Percentiles rank a stretch among this genome's conserved stretches.
These are phyloP conservation scores for Euplexia lucipara DNA, from an alignment of 2,888 invertebrate species.

Conservation along the genomic window DNA sequence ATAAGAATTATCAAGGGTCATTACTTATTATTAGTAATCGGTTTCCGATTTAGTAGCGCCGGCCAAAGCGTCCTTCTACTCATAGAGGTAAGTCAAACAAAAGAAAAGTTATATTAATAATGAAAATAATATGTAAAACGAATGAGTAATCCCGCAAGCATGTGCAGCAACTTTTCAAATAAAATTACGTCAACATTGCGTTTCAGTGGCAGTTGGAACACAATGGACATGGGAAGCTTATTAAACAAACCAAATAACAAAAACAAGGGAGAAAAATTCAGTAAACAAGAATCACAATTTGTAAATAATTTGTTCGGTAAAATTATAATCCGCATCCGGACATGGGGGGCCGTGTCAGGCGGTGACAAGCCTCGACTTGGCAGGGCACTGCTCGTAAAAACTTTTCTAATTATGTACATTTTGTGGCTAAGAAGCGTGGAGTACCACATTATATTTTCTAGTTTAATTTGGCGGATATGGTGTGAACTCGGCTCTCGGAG, in stretches of 20 bases:
- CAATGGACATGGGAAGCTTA: conserved; percentile 49
- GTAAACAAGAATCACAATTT: conserved; percentile 78
- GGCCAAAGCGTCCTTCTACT: no score
- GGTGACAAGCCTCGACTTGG: conserved; percentile 86
- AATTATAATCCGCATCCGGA: conserved; percentile 86
- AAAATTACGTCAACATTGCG: conserved; percentile 20
- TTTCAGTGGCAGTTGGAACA: conserved; percentile 28
- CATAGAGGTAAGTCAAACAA: no score
- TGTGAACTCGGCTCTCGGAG: conserved; percentile 78
- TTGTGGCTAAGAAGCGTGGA: conserved; percentile 85
- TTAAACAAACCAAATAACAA: conserved; percentile 64
- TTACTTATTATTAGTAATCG: no score
- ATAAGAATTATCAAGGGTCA: no score
- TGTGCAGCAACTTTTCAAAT: conserved; percentile 35
- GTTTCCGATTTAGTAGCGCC: no score
- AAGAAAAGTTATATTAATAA: conserved; percentile 5
- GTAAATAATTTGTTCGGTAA: conserved; percentile 85
- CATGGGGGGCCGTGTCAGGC: conserved; percentile 82
- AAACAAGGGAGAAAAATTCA: conserved; percentile 65
- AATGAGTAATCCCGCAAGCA: conserved; percentile 34
- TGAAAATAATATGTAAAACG: conserved; percentile 18
- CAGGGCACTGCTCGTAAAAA: conserved; percentile 87
- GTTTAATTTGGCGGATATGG: conserved; percentile 85
- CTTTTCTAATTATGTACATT: conserved; percentile 91
- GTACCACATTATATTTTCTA: conserved; percentile 86